Percentiles rank a stretch among this genome's conserved stretches.
Evolutionary conservation across 2,113 vertebrate genomes (phyloP).

Genomic region (Leucopternis melanops): DNA sequence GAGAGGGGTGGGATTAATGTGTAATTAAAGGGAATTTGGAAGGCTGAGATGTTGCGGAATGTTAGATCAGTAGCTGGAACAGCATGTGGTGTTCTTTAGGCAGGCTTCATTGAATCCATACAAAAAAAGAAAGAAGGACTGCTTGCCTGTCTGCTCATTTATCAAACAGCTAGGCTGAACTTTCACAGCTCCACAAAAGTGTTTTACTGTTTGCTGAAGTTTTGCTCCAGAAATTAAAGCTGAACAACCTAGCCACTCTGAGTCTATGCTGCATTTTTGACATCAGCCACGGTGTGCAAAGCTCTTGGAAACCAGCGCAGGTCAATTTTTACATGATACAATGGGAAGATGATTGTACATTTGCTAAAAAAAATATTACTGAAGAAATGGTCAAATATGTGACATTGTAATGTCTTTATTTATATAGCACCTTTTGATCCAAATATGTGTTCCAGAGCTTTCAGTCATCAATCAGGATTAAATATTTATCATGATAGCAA

Average conservation of each 20-base stretch:
- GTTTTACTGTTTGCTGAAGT: slow-evolving; percentile 95
- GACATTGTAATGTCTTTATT: slow-evolving; percentile 16
- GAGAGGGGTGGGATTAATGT: slow-evolving; percentile 96
- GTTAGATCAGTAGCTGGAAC: slow-evolving; percentile 99
- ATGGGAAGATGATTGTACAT: not conserved
- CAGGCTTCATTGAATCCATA: slow-evolving; percentile 99
- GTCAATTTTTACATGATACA: slow-evolving; percentile 18
- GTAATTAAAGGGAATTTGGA: slow-evolving; percentile 99
- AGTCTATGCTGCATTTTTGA: slow-evolving; percentile 41
- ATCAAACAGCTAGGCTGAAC: slow-evolving; percentile 94
- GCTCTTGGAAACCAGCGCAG: slow-evolving; percentile 37
- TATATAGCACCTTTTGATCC: not conserved
- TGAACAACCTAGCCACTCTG: slow-evolving; percentile 43
- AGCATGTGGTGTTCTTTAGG: slow-evolving; percentile 99
- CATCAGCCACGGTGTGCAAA: not conserved
- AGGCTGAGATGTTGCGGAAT: slow-evolving; percentile 99
- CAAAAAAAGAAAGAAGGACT: slow-evolving; percentile 94
- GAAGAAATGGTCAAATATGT: slow-evolving; percentile 7
- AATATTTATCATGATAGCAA: not conserved
- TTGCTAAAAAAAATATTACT: slow-evolving; percentile 11
- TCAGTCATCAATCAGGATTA: slow-evolving; percentile 23
- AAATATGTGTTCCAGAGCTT: not conserved
- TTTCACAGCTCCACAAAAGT: slow-evolving; percentile 93
- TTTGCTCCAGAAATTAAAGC: slow-evolving; percentile 90
- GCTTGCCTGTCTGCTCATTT: slow-evolving; percentile 99